Conservation (phyloP, 2,888 invertebrate genomes). For the Eulithis prunata region DNA sequence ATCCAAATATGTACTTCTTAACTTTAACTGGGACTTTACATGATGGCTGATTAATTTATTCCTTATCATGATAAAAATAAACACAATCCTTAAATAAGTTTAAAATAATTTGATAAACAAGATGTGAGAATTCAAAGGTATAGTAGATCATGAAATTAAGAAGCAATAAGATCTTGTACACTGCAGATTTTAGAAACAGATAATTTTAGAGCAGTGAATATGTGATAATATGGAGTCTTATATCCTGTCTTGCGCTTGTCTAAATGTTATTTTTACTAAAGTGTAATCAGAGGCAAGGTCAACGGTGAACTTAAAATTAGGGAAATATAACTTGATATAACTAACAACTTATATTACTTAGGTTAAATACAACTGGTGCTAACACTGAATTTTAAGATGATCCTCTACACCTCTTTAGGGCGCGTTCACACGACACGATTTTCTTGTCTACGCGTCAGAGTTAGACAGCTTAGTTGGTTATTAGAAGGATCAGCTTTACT, state of each 20-base stretch:
- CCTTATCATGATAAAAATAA: conserved; percentile 35
- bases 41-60: conserved; percentile 51
- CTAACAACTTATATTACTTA: conserved; percentile 22
- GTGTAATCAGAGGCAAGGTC: conserved; percentile 13
- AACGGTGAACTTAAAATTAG: conserved; percentile 21
- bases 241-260: not conserved
- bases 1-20: conserved; percentile 1
- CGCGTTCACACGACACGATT: too few species aligned
- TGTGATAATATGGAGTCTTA: not conserved
- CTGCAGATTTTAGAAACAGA: conserved; percentile 8
- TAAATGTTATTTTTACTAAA: conserved; percentile 4
- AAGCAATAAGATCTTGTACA: conserved; percentile 22
- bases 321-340: conserved; percentile 13
- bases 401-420: conserved; percentile 19
- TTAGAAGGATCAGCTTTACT: too few species aligned
- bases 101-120: conserved; percentile 45
- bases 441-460: too few species aligned
- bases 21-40: not conserved
- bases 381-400: conserved; percentile 27
- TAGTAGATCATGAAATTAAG: conserved; percentile 38
- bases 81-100: conserved; percentile 17
- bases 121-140: conserved; percentile 48
- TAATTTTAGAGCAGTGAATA: not conserved
- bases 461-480: too few species aligned
- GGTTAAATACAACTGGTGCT: conserved; percentile 31